These are phyloP conservation scores for Tupaia chinensis DNA, from an alignment of 2,113 vertebrate genomes.

Conservation along the genomic window DNA sequence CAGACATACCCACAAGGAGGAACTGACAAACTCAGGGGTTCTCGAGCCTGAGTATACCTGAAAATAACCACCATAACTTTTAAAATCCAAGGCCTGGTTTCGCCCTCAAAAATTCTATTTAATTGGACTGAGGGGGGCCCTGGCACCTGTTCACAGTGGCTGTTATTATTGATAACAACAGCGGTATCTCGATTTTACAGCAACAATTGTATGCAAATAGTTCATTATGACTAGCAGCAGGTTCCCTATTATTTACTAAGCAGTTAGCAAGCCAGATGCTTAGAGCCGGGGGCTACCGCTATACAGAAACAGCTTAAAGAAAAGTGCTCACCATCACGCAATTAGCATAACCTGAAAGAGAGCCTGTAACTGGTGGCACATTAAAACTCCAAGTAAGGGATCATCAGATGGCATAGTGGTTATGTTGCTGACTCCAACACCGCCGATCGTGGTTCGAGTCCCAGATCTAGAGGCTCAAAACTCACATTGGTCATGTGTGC, in stretches of 20 bases:
- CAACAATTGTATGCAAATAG: not conserved
- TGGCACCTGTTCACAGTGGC: not conserved
- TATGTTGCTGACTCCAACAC: too few species aligned
- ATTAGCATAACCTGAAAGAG: slow-evolving; percentile 23
- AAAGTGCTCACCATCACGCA: not conserved
- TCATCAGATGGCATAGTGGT: too few species aligned
- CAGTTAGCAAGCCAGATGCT: slow-evolving; percentile 53
- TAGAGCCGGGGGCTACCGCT: not conserved
- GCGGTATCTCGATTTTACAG: not conserved
- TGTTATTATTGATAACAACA: not conserved
- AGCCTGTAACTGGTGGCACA: not conserved
- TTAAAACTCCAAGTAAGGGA: not conserved
- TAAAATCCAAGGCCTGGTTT: slow-evolving; percentile 2
- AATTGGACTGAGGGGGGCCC: not conserved
- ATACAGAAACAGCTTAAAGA: not conserved
- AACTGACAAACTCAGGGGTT: not conserved
- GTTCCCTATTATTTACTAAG: slow-evolving; percentile 45
- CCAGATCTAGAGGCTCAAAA: too few species aligned
- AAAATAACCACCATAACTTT: not conserved
- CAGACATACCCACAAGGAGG: not conserved
- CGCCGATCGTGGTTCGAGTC: too few species aligned
- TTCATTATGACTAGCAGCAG: not conserved
- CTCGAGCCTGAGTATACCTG: not conserved
- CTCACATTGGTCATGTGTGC: too few species aligned
- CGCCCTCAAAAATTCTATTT: not conserved